These are phyloP conservation scores for Clupea harengus DNA, from an alignment of 2,113 vertebrate genomes.

Conservation along the genomic window DNA sequence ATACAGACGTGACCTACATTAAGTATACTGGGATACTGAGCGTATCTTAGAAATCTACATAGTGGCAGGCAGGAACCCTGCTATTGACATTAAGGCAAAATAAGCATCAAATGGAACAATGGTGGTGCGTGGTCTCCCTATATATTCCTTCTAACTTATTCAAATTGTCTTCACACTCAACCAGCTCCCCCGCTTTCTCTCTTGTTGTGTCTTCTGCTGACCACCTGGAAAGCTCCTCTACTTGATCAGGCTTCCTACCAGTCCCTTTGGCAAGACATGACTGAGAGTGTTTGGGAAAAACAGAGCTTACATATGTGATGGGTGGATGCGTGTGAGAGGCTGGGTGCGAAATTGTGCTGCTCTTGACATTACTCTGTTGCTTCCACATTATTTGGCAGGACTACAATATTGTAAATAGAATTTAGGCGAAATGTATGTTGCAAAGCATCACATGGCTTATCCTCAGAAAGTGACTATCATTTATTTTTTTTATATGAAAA, in stretches of 20 bases:
- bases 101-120: conserved; percentile 68
- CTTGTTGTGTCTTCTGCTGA: neutral
- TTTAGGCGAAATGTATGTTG: conserved; percentile 71
- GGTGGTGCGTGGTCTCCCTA: conserved; percentile 59
- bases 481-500: conserved; percentile 45
- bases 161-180: neutral
- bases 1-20: conserved; percentile 61
- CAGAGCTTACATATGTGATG: conserved; percentile 51
- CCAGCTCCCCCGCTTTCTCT: neutral
- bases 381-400: conserved; percentile 55
- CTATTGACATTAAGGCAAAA: conserved; percentile 75
- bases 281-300: conserved; percentile 45
- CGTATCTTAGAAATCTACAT: conserved; percentile 68
- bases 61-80: conserved; percentile 68
- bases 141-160: conserved; percentile 3
- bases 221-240: conserved; percentile 18
- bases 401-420: conserved; percentile 59
- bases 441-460: conserved; percentile 77
- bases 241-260: conserved; percentile 47
- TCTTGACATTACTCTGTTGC: conserved; percentile 55
- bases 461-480: conserved; percentile 65
- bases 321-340: conserved; percentile 52
- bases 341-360: conserved; percentile 53
- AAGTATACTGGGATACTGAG: conserved; percentile 65
- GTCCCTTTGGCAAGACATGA: conserved; percentile 69